phyloP scores from a whole-genome alignment of 2,888 invertebrate genomes.

The Poecilobothrus nobilitatus region DNA sequence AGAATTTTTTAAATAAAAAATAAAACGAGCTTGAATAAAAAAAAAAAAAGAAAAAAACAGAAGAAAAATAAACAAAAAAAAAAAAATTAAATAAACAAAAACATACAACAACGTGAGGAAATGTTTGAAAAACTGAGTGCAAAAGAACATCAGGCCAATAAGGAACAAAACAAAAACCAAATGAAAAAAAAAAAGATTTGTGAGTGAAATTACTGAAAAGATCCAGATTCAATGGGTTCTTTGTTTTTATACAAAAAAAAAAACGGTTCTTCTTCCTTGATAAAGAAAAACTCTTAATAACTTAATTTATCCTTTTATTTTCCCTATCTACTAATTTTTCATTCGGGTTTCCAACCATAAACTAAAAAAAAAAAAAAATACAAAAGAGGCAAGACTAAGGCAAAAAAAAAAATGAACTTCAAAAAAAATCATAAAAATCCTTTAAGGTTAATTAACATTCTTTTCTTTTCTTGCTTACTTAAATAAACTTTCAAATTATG shows the following conservation, averaged over 20 bases:
- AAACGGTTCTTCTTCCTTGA: background rate
- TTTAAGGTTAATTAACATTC: slow-evolving; percentile 1
- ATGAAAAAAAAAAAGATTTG: background rate
- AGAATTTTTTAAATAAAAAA: no score
- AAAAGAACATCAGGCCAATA: background rate
- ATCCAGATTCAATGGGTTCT: background rate
- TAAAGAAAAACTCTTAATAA: background rate
- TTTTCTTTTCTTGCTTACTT: background rate
- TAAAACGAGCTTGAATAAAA: background rate
- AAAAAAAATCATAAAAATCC: background rate
- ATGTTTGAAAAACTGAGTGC: background rate
- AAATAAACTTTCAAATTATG: no score
- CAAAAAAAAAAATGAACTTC: background rate
- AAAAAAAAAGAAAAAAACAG: background rate
- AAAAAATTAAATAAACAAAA: background rate
- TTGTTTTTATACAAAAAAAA: background rate
- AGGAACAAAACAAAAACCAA: no score
- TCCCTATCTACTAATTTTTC: no score
- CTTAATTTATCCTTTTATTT: background rate
- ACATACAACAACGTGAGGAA: background rate
- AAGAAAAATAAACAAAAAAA: background rate
- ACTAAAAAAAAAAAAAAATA: no score
- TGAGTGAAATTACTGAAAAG: slow-evolving; percentile 2
- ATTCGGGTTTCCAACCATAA: no score
- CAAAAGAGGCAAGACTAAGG: no score